Conservation (phyloP, 2,113 vertebrate species). For the Lepidiolamprologus cunningtoni region DNA sequence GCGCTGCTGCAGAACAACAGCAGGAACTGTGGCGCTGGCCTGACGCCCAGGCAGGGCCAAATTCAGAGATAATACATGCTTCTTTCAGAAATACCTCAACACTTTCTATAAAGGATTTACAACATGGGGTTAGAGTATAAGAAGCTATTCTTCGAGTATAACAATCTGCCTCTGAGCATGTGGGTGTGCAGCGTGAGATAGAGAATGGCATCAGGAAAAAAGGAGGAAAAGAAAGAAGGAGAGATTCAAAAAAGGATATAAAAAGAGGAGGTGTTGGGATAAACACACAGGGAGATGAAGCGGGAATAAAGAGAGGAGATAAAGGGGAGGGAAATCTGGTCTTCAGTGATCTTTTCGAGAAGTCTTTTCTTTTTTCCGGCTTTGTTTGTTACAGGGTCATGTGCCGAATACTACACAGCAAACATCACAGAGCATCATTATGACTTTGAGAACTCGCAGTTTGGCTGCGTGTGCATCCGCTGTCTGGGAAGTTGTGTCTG, state of each 20-base stretch:
- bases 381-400: neutral
- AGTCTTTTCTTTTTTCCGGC: neutral
- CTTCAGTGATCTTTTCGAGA: neutral
- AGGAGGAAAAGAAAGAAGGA: neutral
- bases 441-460: neutral
- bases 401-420: neutral
- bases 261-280: neutral
- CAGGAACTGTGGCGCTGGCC: slow-evolving; percentile 8
- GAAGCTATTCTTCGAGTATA: slow-evolving; percentile 17
- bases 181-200: slow-evolving; percentile 28
- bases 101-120: slow-evolving; percentile 25
- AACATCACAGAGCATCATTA: neutral
- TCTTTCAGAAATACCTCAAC: slow-evolving; percentile 36
- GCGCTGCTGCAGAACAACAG: neutral
- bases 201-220: neutral
- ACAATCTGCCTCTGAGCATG: slow-evolving; percentile 5
- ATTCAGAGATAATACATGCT: slow-evolving; percentile 21
- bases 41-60: slow-evolving; percentile 14
- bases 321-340: neutral
- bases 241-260: neutral
- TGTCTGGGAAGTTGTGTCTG: neutral
- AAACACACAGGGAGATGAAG: neutral
- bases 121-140: slow-evolving; percentile 6
- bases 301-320: neutral
- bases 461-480: neutral